Base-by-base conservation (phyloP, 2,888 invertebrate genomes). In the Sarcophaga rosellei region DNA sequence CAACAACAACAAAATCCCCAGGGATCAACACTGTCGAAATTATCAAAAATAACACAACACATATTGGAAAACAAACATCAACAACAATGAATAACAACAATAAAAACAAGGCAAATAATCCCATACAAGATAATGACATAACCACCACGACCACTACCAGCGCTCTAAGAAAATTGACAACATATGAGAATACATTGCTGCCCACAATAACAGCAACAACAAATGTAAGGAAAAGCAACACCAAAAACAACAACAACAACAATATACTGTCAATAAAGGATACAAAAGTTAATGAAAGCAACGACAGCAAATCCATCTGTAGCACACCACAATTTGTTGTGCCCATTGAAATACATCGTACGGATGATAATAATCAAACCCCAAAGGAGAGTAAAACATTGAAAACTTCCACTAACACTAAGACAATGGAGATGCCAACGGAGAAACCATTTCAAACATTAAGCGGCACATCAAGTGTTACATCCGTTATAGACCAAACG, bases 401-500 rank as follows among this genome's bases (percentile, higher is more conserved):
- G 62, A 21, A 44, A 61, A 12, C 68, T 21, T 47, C 15, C 35
- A 59, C 20, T 47, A 76, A 10, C 45, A 21, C 44, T 25, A n/a
- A 11, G 15, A 68, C n/a, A 35, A 35, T 35, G 10, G 35, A 35
- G 8, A 35, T 35, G 35, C 2, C 35, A 35, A 35, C 10, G 35
- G 35, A 35, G 8, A 35, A 35, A 35, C 35, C 35, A 35, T 35
- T 35, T 35, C 35, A 35, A 3, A 35, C 35, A 35, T 2, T 15
- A 84, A 81, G 62, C 63, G 81, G 11, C 21, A 15, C 12, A 74
- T 25, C 15, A 23, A 90, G 90, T 88, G 83, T 86, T 23, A 73
- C 86, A 23, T 80, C 91, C 20, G 87, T 88, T 74, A 89, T 91
- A 83, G 92, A 92, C 88, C 93, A 90, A 84, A 94, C 94, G 79